Percentiles rank a stretch among this genome's conserved stretches.
Evolutionary conservation across 2,888 invertebrate species (phyloP).

Genomic region (Agrotis puta): DNA sequence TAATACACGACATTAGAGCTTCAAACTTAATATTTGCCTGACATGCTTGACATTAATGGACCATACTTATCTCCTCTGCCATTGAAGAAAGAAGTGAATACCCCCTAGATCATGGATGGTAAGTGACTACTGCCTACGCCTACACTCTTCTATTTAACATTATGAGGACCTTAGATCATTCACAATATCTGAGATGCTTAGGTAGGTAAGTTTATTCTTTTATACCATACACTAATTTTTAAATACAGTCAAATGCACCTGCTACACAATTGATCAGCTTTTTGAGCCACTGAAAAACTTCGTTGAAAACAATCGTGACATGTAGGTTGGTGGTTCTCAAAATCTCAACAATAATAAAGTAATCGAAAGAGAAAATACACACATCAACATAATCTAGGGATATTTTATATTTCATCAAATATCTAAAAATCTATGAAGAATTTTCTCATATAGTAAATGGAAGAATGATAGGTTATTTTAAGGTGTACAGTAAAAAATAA

Average conservation of each 20-base stretch:
- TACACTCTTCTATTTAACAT: neutral
- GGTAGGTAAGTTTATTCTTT: too few relatives aligned
- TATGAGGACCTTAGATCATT: neutral
- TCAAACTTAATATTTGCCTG: neutral
- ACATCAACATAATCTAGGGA: too few relatives aligned
- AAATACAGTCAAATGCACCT: neutral
- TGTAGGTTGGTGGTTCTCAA: too few relatives aligned
- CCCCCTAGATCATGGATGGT: neutral
- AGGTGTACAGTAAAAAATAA: too few relatives aligned
- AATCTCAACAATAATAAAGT: too few relatives aligned
- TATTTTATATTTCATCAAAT: too few relatives aligned
- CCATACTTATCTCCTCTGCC: neutral
- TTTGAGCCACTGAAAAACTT: neutral
- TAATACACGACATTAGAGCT: neutral
- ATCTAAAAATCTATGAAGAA: too few relatives aligned
- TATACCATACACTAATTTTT: too few relatives aligned
- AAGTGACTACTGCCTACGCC: neutral
- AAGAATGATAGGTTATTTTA: too few relatives aligned
- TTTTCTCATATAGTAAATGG: too few relatives aligned
- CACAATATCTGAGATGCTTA: neutral
- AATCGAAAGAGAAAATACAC: constrained; percentile 28
- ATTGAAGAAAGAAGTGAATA: neutral
- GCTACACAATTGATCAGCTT: neutral
- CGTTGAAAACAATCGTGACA: neutral
- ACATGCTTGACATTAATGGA: neutral